Evolutionary conservation across 2,888 invertebrate species (phyloP), one percentile per base, ranked within the genome.

Genomic region (Chrysomela aeneicollis): DNA sequence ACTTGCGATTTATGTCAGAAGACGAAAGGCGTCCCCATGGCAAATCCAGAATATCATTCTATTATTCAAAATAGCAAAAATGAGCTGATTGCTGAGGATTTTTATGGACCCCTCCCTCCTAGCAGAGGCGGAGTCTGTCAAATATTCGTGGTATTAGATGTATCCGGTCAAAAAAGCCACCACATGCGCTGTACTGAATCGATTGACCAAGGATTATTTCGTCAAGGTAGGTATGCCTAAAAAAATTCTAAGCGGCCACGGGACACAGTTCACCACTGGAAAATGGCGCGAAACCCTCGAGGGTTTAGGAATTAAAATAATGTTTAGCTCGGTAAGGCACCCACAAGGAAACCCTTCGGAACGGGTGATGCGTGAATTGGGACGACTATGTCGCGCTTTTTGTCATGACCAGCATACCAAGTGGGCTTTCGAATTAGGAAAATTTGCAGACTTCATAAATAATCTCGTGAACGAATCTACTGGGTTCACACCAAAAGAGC

Each of bases 291-390:
- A 51, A 22, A 22, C 22, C 22, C 12, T 51, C 5, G 51, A 12
- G 10, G 12, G 1, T 6, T 19, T 17, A 26, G 22, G 51, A n/a
- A n/a, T n/a, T n/a, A n/a, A n/a, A n/a, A n/a, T n/a, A n/a, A n/a
- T n/a, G n/a, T n/a, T n/a, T n/a, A 51, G 22, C n/a, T 51, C 18
- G 22, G 10, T 21, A 19, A 12, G 67, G 9, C 65, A 70, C 51
- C 71, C 71, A 4, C 69, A 71, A 55, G 64, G 58, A 1, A 70
- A 70, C 64, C 69, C 69, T 0, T 66, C 68, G 0, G 66, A 70
- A 52, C 22, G 70, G 18, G 63, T 69, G 1, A 72, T 72, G 72
- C 42, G 68, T 1, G 42, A 69, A 68, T 54, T 54, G 32, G 54
- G 54, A 19, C 54, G 54, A 42, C 32, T 32, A 12, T 54, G 54